Evolutionary conservation across 2,797 vertebrate species (phyloP).

Genomic region (Typhlichthys subterraneus): DNA sequence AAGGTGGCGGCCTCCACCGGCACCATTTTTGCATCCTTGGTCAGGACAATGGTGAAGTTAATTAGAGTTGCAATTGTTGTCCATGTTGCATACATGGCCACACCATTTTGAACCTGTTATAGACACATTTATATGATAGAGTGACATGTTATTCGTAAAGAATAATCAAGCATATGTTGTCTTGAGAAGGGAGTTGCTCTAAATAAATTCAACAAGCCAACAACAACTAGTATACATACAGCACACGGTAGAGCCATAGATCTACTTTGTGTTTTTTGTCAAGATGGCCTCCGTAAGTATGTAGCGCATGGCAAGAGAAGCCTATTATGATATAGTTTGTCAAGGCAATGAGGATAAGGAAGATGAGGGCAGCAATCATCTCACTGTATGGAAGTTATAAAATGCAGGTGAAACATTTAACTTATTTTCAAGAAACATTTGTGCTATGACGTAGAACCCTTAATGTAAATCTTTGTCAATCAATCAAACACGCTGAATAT

Average conservation of each 20-base stretch:
- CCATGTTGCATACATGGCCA: slow-evolving; percentile 81
- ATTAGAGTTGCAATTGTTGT: slow-evolving; percentile 81
- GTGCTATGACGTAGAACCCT: no score
- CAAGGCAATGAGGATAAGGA: slow-evolving; percentile 73
- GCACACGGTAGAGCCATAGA: slow-evolving; percentile 80
- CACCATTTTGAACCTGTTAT: slow-evolving; percentile 82
- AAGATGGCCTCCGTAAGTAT: slow-evolving; percentile 72
- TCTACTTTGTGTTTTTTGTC: slow-evolving; percentile 76
- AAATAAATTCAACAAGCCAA: not conserved
- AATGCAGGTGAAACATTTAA: no score
- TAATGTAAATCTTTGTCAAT: no score
- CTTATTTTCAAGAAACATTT: no score
- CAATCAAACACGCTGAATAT: no score
- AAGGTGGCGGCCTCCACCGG: slow-evolving; percentile 53
- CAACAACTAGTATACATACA: slow-evolving; percentile 65
- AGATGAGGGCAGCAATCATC: slow-evolving; percentile 70
- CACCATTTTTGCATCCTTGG: slow-evolving; percentile 63
- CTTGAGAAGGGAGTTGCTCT: not conserved
- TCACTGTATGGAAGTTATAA: slow-evolving; percentile 59
- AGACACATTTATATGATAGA: no score
- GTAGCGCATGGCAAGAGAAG: slow-evolving; percentile 66
- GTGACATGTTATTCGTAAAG: not conserved
- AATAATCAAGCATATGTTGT: not conserved
- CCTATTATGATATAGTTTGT: slow-evolving; percentile 73
- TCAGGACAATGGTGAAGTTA: slow-evolving; percentile 79